phyloP scores from a whole-genome alignment of 2,797 vertebrate species.

The Chrysocyon brachyurus region DNA sequence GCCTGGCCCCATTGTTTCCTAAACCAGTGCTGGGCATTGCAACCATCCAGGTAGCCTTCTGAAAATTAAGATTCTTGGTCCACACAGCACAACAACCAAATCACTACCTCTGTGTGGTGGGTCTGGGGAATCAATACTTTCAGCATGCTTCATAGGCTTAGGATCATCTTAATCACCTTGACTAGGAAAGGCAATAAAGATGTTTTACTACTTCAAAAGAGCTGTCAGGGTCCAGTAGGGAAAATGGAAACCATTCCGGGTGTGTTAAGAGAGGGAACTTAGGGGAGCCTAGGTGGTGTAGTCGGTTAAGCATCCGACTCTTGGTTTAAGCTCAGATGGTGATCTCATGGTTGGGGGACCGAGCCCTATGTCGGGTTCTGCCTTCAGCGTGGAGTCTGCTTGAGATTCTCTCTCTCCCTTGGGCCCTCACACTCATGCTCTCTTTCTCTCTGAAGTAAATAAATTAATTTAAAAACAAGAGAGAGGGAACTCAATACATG shows the following conservation, averaged over 20 bases:
- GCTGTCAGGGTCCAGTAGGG: background rate
- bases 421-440: background rate
- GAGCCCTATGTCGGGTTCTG: background rate
- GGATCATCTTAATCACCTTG: background rate
- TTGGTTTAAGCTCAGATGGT: background rate
- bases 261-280: background rate
- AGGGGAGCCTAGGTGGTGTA: background rate
- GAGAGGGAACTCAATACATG: background rate
- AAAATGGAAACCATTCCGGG: background rate
- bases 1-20: background rate
- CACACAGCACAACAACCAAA: background rate
- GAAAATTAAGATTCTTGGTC: background rate
- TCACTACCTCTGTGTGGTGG: background rate
- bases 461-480: background rate
- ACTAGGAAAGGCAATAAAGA: slow-evolving; percentile 16
- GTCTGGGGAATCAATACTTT: background rate
- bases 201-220: background rate
- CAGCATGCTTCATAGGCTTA: background rate
- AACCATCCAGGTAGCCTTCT: background rate
- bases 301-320: background rate
- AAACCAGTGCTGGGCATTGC: background rate
- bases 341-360: background rate
- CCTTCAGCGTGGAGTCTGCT: background rate
- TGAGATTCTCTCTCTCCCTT: background rate
- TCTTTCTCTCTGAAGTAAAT: background rate